Evolutionary conservation across 92 coral and sea anemone species (phyloP), one percentile per base, ranked within the genome.

Genomic region (Anthopleura xanthogrammica): DNA sequence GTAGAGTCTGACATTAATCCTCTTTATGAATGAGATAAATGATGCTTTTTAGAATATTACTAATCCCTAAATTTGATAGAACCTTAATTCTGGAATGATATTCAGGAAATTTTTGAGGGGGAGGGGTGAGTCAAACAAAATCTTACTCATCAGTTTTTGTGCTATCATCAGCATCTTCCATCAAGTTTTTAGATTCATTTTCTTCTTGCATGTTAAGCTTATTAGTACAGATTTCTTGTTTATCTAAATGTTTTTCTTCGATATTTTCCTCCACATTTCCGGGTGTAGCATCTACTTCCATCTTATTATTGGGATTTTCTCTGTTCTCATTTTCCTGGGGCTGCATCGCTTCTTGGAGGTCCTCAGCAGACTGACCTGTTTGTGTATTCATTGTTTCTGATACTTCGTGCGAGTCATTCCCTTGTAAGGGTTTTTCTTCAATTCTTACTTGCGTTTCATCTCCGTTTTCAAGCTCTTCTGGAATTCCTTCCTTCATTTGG

Each of bases 151-250:
- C 17, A 24, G 11, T 76, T 50, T 40, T 55, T 17, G 14, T 76
- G 7, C 5, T 39, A 17, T 23, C 56, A n/a, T 76, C 79, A 22
- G 62, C 79, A n/a, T 76, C 79, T 48, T 76, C 79, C 22, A 11
- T 16, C 39, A 42, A 8, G 55, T 43, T 10, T 16, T 76, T 39
- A 3, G 79, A 42, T 76, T 13, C 55, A n/a, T 76, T 55, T 76
- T 41, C 79, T 41, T 48, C 56, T 48, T 48, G 57, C 11, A 24
- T 48, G 13, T 76, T 41, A 48, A 12, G 1, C 36, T 29, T 29
- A 29, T 29, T 16, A 7, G 24, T 12, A 39, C 79, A 20, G 41
- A 48, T 14, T 12, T 76, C 79, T n/a, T 76, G 79, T 9, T 13
- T 17, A 68, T 12, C 42, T 24, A 24, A 36, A 12, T 8, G 74